Percentiles rank a stretch among this genome's conserved stretches.
Conservation (phyloP, 2,888 invertebrate species). For the Perizoma affinitatum region DNA sequence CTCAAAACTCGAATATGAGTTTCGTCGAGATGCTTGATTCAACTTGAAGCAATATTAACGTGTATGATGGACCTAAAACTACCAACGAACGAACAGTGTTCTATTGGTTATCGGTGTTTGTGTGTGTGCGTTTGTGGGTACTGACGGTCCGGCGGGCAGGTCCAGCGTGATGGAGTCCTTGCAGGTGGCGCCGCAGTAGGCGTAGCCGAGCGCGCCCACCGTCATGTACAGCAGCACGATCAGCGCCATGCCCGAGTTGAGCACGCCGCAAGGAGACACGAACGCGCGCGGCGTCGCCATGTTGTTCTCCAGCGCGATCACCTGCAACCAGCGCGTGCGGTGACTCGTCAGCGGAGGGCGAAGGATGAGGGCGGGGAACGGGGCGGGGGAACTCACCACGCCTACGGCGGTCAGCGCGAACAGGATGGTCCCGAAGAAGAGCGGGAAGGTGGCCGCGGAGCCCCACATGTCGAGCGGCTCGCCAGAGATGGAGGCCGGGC, state of each 20-base stretch:
- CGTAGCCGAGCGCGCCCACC: constrained; percentile 93
- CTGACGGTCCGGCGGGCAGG: constrained; percentile 83
- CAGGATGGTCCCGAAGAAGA: constrained; percentile 96
- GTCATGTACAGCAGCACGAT: constrained; percentile 90
- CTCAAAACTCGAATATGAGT: no score
- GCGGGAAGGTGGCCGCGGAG: constrained; percentile 90
- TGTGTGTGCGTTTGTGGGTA: constrained; percentile 19
- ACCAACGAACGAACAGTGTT: no score
- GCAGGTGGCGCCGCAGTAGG: constrained; percentile 89
- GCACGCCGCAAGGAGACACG: constrained; percentile 89
- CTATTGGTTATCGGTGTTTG: no score
- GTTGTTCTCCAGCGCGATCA: constrained; percentile 94
- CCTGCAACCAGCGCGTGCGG: constrained; percentile 79
- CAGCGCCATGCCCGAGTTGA: constrained; percentile 92
- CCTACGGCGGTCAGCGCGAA: constrained; percentile 94
- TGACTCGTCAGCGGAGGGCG: no score
- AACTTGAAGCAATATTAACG: no score
- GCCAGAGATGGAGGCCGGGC: constrained; percentile 70
- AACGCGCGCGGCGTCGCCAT: constrained; percentile 94
- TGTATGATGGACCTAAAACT: no score
- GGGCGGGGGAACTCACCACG: constrained; percentile 82
- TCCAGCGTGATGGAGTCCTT: constrained; percentile 92
- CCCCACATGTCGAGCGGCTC: constrained; percentile 85
- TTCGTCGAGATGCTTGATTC: no score
- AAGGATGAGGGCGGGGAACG: no score